These are phyloP conservation scores for Thecophora atra DNA, from an alignment of 2,888 invertebrate genomes.

Conservation along the genomic window DNA sequence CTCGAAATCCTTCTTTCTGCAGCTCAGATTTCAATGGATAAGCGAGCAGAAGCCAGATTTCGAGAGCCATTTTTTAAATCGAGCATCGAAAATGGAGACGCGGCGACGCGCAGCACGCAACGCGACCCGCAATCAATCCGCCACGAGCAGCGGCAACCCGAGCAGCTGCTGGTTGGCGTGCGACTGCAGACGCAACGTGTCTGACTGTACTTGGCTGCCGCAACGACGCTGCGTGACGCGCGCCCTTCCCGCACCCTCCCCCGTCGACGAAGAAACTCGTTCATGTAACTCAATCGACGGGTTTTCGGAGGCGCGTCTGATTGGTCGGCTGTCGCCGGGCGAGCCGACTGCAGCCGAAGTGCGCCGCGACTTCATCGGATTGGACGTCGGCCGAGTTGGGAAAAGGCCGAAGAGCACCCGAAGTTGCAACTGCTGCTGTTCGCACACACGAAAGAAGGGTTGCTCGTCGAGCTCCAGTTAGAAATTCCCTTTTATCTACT, in stretches of 20 bases:
- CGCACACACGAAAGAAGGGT: no score
- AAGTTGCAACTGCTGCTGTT: background rate
- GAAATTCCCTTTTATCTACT: no score
- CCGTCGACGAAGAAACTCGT: background rate
- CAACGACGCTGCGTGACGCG: background rate
- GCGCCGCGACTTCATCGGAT: background rate
- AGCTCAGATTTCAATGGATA: background rate
- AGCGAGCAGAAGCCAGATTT: background rate
- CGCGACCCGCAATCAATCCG: background rate
- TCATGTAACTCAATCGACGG: constrained; percentile 3
- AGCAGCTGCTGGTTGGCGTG: constrained; percentile 24
- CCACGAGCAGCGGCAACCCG: constrained; percentile 17
- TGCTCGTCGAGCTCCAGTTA: no score
- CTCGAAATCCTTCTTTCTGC: background rate
- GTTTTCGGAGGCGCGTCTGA: constrained; percentile 1
- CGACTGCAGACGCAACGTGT: constrained; percentile 27
- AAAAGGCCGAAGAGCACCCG: background rate
- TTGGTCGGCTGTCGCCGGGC: constrained; percentile 13
- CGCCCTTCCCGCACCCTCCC: background rate
- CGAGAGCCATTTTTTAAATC: constrained; percentile 33
- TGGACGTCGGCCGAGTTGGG: background rate
- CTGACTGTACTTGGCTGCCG: constrained; percentile 28
- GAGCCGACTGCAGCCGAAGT: background rate
- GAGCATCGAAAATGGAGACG: constrained; percentile 32
- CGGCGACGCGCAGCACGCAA: background rate